Percentiles rank a stretch among this genome's conserved stretches.
Evolutionary conservation across 1,140 invertebrate genomes (phyloP).

Genomic region (Gerris buenoi): DNA sequence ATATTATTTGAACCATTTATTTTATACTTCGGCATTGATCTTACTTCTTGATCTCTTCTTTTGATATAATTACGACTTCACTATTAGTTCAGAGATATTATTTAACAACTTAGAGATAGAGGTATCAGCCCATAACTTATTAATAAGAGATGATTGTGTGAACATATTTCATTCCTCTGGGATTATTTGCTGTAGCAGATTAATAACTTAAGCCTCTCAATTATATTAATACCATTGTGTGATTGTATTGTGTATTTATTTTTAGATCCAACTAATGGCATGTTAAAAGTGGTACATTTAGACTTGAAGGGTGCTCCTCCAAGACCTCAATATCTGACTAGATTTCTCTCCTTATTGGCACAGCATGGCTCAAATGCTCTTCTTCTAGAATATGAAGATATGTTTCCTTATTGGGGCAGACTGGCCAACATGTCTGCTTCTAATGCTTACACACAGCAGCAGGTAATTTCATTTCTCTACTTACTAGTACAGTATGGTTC

Average conservation of each 20-base stretch:
- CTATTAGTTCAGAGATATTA: not conserved
- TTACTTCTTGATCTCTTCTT: no score
- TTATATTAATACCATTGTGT: no score
- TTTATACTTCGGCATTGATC: no score
- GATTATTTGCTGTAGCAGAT: not conserved
- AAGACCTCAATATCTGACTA: conserved; percentile 32
- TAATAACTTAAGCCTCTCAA: no score
- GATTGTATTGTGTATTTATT: no score
- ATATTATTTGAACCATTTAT: no score
- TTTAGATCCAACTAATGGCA: not conserved
- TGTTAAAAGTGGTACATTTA: conserved; percentile 17
- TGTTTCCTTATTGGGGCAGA: conserved; percentile 34
- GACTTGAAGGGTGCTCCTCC: conserved; percentile 32
- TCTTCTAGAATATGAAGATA: conserved; percentile 39
- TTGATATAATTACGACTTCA: no score
- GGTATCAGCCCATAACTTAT: not conserved
- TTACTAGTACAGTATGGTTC: conserved; percentile 37
- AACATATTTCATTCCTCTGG: not conserved
- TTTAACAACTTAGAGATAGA: not conserved
- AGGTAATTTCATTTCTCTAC: no score
- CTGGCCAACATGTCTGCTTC: conserved; percentile 27
- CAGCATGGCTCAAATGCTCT: conserved; percentile 35
- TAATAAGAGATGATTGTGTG: not conserved
- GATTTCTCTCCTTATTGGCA: conserved; percentile 38
- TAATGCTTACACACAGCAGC: conserved; percentile 32